phyloP scores from a whole-genome alignment of 92 coral and sea anemone genomes.

The Umimayanthus kanabou region DNA sequence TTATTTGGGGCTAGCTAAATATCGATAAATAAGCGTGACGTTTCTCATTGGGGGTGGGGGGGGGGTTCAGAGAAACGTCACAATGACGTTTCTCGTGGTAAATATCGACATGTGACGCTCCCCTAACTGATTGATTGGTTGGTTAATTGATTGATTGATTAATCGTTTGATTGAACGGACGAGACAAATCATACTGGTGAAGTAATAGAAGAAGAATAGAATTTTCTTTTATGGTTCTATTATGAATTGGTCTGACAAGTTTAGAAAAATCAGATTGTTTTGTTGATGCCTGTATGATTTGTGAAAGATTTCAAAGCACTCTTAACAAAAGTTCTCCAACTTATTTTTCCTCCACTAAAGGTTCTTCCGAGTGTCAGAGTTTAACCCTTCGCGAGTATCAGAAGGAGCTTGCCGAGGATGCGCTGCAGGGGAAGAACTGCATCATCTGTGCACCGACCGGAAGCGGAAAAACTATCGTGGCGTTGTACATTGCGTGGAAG shows the following conservation, averaged over 20 bases:
- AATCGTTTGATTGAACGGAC: not conserved
- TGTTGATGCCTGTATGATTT: not conserved
- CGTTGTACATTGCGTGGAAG: slow-evolving; percentile 61
- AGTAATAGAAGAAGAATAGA: not conserved
- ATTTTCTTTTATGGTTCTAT: not conserved
- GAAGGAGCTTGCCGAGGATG: slow-evolving; percentile 62
- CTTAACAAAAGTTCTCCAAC: not conserved
- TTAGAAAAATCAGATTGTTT: not conserved
- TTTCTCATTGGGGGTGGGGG: too few relatives aligned
- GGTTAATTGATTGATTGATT: not conserved
- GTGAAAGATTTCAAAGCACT: not conserved
- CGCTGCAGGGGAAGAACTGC: slow-evolving; percentile 69
- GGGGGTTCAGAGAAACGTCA: too few relatives aligned
- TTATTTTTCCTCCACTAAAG: not conserved
- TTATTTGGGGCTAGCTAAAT: too few relatives aligned
- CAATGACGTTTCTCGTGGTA: too few relatives aligned
- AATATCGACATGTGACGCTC: not conserved
- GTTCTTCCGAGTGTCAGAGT: not conserved
- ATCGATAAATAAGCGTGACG: too few relatives aligned
- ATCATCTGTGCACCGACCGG: slow-evolving; percentile 84
- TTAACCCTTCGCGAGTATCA: slow-evolving; percentile 59
- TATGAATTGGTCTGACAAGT: not conserved
- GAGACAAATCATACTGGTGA: not conserved
- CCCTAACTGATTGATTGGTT: not conserved
- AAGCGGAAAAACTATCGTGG: slow-evolving; percentile 81